Evolutionary conservation across 2,113 vertebrate genomes (phyloP).

Genomic region (rat (Rattus norvegicus)): DNA sequence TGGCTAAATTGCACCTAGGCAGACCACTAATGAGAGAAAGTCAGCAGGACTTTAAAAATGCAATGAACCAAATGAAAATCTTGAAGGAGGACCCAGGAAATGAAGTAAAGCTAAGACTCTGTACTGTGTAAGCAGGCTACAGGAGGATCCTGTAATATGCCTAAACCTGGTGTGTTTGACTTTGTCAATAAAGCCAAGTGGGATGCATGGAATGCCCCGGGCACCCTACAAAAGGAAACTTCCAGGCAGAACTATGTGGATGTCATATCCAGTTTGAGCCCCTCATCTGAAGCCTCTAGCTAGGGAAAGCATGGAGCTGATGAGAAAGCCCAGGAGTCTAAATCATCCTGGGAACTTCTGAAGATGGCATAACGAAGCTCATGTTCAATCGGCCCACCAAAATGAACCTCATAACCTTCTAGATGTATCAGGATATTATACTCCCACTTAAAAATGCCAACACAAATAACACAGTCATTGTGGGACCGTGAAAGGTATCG

Average conservation of each 20-base stretch:
- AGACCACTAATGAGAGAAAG: constrained; percentile 86
- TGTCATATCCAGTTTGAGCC: constrained; percentile 89
- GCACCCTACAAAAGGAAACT: constrained; percentile 84
- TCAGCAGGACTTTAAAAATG: constrained; percentile 91
- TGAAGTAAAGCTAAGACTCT: constrained; percentile 93
- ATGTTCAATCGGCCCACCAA: constrained; percentile 92
- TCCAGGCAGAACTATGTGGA: constrained; percentile 93
- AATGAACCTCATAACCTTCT: constrained; percentile 93
- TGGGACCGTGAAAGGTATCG: too few species aligned
- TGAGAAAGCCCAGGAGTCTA: constrained; percentile 79
- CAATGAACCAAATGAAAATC: constrained; percentile 88
- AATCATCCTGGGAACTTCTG: constrained; percentile 88
- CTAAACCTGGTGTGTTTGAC: constrained; percentile 94
- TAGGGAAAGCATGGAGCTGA: constrained; percentile 71
- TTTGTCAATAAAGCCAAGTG: constrained; percentile 96
- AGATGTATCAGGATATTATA: constrained; percentile 83
- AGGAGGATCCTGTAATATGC: constrained; percentile 91
- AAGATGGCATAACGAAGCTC: constrained; percentile 94
- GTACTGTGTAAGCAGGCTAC: constrained; percentile 97
- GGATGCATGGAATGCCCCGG: constrained; percentile 91
- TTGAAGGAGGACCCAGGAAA: constrained; percentile 94
- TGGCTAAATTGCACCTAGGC: constrained; percentile 83
- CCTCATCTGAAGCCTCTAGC: constrained; percentile 78
- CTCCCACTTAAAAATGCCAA: too few species aligned
- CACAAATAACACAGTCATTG: too few species aligned